These are phyloP conservation scores for Reticulitermes speratus DNA, from an alignment of 1,140 invertebrate species.

Conservation along the genomic window DNA sequence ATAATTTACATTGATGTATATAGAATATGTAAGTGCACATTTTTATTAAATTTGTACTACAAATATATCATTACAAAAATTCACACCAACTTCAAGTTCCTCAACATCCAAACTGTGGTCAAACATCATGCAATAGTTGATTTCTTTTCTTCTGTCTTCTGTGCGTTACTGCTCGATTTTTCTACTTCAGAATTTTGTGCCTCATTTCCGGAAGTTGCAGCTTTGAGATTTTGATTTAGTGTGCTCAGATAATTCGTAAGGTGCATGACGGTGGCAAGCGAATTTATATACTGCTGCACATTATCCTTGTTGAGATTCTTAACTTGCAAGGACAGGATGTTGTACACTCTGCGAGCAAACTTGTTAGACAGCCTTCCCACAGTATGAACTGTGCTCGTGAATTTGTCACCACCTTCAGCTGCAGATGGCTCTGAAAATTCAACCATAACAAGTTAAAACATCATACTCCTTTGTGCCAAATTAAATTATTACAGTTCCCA, in stretches of 20 bases:
- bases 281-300: slow-evolving; percentile 60
- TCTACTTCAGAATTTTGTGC: background rate
- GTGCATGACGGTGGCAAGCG: slow-evolving; percentile 60
- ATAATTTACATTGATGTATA: too few species aligned
- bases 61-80: too few species aligned
- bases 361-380: slow-evolving; percentile 68
- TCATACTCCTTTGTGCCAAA: too few species aligned
- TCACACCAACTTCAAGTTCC: too few species aligned
- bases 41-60: too few species aligned
- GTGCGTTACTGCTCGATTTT: too few species aligned
- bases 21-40: too few species aligned
- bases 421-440: slow-evolving; percentile 38
- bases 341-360: slow-evolving; percentile 64
- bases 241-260: slow-evolving; percentile 56
- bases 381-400: slow-evolving; percentile 66
- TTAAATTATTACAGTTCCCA: too few species aligned
- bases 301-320: slow-evolving; percentile 57
- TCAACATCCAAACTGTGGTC: too few species aligned
- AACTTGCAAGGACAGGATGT: slow-evolving; percentile 59
- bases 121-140: too few species aligned
- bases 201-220: background rate
- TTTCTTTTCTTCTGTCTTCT: too few species aligned
- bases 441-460: too few species aligned
- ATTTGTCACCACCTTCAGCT: slow-evolving; percentile 62
- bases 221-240: background rate